phyloP scores from a whole-genome alignment of 2,113 vertebrate genomes.

The Clinocottus analis region DNA sequence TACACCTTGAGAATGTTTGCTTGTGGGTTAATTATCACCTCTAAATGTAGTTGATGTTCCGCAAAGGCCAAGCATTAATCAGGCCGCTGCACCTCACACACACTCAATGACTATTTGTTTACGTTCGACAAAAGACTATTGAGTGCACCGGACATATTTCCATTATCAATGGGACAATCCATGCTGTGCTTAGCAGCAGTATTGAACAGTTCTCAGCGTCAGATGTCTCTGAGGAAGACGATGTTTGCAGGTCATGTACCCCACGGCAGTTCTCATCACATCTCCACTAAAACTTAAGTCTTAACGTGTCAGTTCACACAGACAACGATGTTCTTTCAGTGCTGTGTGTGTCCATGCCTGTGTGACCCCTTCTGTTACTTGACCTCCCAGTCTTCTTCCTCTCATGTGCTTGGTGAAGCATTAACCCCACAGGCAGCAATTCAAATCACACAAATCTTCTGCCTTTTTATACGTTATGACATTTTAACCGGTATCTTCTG shows the following conservation, averaged over 20 bases:
- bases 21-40: constrained; percentile 29
- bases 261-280: neutral
- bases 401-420: neutral
- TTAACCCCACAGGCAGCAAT: neutral
- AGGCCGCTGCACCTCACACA: neutral
- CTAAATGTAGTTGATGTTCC: constrained; percentile 3
- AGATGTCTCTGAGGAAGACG: neutral
- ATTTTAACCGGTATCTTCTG: neutral
- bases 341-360: neutral
- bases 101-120: neutral
- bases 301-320: neutral
- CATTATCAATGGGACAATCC: neutral
- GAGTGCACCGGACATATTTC: neutral
- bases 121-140: neutral
- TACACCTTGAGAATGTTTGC: constrained; percentile 10
- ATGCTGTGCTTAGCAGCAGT: neutral
- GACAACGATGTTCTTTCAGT: neutral
- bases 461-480: neutral
- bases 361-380: neutral
- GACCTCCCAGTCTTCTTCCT: neutral
- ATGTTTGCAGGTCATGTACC: neutral
- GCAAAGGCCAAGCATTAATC: constrained; percentile 18
- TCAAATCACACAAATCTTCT: neutral
- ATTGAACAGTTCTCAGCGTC: neutral
- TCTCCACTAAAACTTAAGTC: neutral